Conservation (phyloP, 64 coral and sea anemone genomes). For the Catalaphyllia jardinei region DNA sequence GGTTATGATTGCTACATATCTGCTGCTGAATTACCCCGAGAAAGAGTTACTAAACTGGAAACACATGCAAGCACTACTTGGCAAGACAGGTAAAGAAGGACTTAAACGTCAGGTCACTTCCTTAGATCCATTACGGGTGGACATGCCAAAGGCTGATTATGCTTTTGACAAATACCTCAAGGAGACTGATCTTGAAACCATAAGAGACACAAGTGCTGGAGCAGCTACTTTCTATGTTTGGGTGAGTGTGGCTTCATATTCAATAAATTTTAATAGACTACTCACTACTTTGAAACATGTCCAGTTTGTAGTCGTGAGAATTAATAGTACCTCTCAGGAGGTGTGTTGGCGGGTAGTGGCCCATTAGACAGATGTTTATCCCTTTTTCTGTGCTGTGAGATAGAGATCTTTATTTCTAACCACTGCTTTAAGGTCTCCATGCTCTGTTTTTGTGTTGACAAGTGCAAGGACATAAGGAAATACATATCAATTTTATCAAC, state of each 20-base stretch:
- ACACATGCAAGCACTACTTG: conserved; percentile 95
- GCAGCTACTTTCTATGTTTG: conserved; percentile 99
- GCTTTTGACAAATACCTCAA: conserved; percentile 82
- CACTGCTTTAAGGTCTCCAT: too few relatives aligned
- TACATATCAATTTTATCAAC: too few relatives aligned
- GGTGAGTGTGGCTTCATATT: conserved; percentile 60
- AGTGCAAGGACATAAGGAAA: too few relatives aligned
- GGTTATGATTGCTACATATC: conserved; percentile 95
- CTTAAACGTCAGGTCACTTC: conserved; percentile 90
- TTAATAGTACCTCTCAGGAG: too few relatives aligned
- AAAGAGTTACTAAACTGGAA: conserved; percentile 91
- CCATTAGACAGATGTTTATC: too few relatives aligned
- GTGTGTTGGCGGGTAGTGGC: too few relatives aligned
- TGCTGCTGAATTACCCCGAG: conserved; percentile 85
- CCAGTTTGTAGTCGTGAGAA: too few relatives aligned
- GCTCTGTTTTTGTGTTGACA: too few relatives aligned
- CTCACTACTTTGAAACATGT: too few relatives aligned
- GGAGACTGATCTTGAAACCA: conserved; percentile 77
- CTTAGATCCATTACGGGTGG: conserved; percentile 79
- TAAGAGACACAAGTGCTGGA: conserved; percentile 95
- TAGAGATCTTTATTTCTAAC: too few relatives aligned
- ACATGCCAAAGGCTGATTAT: conserved; percentile 82
- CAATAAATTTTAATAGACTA: too few relatives aligned
- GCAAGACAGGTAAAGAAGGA: conserved; percentile 96
- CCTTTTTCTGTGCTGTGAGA: too few relatives aligned